phyloP scores from a whole-genome alignment of 2,113 vertebrate species.

The Monarcha castaneiventris region DNA sequence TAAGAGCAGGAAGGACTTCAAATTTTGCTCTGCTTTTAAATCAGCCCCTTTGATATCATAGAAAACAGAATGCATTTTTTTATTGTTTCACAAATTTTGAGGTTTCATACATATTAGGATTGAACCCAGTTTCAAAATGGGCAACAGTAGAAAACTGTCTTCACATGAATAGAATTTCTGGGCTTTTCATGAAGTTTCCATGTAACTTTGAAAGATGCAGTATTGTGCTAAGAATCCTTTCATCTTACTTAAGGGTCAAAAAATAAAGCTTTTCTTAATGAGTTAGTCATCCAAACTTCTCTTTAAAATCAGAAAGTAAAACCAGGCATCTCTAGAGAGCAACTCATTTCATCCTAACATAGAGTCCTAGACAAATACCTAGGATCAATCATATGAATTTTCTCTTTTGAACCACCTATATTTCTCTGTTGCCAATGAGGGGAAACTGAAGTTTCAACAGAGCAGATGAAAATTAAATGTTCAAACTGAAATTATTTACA shows the following conservation, averaged over 20 bases:
- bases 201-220: neutral
- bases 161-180: neutral
- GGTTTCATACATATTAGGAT: neutral
- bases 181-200: neutral
- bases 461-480: neutral
- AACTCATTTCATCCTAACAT: fast-evolving
- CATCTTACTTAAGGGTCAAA: neutral
- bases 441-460: neutral
- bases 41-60: neutral
- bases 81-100: neutral
- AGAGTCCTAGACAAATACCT: neutral
- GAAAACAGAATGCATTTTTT: neutral
- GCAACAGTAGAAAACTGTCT: neutral
- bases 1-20: neutral
- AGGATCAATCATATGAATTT: neutral
- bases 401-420: neutral
- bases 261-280: neutral
- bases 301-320: neutral
- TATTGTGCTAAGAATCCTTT: neutral
- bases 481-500: neutral
- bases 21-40: neutral
- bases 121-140: neutral
- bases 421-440: neutral
- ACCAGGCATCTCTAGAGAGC: neutral
- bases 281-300: neutral